Evolutionary conservation across 2,113 vertebrate genomes (phyloP).

Genomic region (Illadopsis cleaveri): DNA sequence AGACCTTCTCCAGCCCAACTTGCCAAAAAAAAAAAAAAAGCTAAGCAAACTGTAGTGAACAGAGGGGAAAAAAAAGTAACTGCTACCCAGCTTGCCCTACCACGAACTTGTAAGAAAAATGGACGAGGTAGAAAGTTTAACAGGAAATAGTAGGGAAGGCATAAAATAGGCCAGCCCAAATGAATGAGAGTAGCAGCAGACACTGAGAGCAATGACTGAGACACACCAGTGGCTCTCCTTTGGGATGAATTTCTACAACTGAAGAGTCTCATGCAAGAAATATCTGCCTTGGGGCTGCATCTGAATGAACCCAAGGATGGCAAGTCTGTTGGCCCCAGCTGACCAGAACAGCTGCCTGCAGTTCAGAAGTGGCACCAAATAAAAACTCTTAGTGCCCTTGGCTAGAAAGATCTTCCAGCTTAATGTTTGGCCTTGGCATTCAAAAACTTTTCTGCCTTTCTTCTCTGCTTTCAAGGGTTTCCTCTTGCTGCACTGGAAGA

Average conservation of each 20-base stretch:
- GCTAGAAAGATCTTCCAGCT: background rate
- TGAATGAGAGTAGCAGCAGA: background rate
- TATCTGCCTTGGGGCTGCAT: background rate
- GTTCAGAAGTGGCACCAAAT: constrained; percentile 1
- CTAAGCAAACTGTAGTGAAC: background rate
- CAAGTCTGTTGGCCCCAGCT: background rate
- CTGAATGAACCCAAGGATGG: background rate
- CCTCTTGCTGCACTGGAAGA: background rate
- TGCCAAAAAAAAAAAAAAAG: background rate
- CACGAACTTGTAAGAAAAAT: background rate
- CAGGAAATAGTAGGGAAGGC: background rate
- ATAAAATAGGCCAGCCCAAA: constrained; percentile 24
- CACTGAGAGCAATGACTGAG: background rate
- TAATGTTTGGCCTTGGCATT: background rate
- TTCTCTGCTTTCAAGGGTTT: background rate
- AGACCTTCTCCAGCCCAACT: background rate
- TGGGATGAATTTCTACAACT: background rate
- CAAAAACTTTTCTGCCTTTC: background rate
- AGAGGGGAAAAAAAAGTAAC: background rate
- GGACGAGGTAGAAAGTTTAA: background rate
- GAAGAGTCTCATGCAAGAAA: background rate
- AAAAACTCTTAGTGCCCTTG: background rate
- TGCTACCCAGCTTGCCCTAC: background rate
- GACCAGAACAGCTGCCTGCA: background rate
- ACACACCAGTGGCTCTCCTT: background rate